Conservation (phyloP, 2,113 vertebrate species). For the Formicarius rufipectus region DNA sequence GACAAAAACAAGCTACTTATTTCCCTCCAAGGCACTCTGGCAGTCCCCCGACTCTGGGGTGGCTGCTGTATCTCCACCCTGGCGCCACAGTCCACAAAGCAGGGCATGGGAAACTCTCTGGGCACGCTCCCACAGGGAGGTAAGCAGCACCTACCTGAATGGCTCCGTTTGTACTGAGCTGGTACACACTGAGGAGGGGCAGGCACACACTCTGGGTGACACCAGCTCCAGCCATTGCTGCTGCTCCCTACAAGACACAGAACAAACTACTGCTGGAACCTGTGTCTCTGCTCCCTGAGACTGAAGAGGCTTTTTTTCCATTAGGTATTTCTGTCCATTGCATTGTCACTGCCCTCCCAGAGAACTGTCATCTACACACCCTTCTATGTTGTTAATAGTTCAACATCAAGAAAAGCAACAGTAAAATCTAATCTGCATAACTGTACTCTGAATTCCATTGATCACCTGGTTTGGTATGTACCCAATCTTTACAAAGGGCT, state of each 20-base stretch:
- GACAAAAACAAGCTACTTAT: rapidly evolving
- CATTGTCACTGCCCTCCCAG: neutral
- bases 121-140: neutral
- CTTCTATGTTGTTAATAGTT: neutral
- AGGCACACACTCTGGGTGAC: conserved; percentile 92
- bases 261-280: neutral
- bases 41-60: neutral
- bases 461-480: neutral
- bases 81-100: neutral
- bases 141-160: conserved; percentile 80
- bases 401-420: neutral
- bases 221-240: conserved; percentile 91
- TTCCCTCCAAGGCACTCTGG: neutral
- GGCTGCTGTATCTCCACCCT: neutral
- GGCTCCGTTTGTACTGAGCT: conserved; percentile 83
- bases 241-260: conserved; percentile 81
- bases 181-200: conserved; percentile 93
- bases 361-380: neutral
- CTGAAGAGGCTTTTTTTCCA: neutral
- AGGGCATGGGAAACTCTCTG: neutral
- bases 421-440: neutral
- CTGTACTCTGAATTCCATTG: neutral
- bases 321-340: neutral
- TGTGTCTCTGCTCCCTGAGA: neutral
- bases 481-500: neutral